Conservation (phyloP, 2,888 invertebrate species). For the Anaspis maculata region DNA sequence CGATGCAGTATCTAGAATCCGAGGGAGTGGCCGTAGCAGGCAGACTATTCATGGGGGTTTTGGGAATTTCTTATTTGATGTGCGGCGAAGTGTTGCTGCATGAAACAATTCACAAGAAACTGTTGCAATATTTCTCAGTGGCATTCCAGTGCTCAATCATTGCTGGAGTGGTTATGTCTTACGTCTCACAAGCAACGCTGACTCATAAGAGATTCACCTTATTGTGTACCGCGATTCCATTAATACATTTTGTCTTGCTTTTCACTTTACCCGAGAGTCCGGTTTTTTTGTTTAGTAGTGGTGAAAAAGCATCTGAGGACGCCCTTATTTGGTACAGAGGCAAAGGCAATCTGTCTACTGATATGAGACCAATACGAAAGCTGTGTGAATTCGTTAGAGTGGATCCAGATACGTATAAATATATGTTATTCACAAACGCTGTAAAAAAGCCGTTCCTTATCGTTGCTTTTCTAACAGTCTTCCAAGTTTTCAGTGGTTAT, state of each 20-base stretch:
- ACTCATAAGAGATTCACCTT: conserved; percentile 5
- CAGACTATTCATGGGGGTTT: conserved; percentile 24
- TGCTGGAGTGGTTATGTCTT: conserved; percentile 7
- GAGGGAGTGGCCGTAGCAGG: conserved; percentile 1
- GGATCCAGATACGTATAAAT: conserved; percentile 17
- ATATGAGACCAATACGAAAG: conserved; percentile 23
- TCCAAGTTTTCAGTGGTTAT: conserved; percentile 27
- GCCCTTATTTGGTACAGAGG: conserved; percentile 26
- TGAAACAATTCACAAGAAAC: conserved; percentile 17
- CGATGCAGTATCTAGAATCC: conserved; percentile 8
- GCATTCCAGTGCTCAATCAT: conserved; percentile 14
- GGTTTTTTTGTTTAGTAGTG: conserved; percentile 22
- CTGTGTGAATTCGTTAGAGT: conserved; percentile 20
- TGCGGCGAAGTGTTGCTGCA: conserved; percentile 22
- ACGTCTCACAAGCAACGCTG: background rate
- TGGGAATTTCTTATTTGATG: conserved; percentile 20
- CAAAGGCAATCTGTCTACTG: conserved; percentile 18
- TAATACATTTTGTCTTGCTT: no score
- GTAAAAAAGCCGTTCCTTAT: conserved; percentile 25
- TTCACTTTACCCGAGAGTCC: conserved; percentile 30
- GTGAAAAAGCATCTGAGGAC: conserved; percentile 16
- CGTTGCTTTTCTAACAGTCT: conserved; percentile 18
- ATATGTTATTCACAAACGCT: conserved; percentile 25
- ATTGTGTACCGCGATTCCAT: no score
- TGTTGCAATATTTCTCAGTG: conserved; percentile 10